A percentile compares a stretch with the other conserved stretches of the same genome.
Conservation (phyloP, 2,888 invertebrate genomes). For the Anthophora plumipes region DNA sequence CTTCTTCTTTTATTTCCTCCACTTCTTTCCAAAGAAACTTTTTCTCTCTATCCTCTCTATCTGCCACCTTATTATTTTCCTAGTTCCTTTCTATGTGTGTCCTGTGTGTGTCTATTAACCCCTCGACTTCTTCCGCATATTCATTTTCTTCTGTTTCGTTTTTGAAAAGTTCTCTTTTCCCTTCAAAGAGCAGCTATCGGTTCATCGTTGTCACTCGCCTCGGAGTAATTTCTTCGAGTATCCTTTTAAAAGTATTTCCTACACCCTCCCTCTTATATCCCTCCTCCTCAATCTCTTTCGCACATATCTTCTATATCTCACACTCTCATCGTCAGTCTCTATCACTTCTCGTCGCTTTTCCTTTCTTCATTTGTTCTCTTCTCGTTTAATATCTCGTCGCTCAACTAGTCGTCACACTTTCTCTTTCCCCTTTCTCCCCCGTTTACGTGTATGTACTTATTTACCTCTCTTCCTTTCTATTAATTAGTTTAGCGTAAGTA, state of each 20-base stretch:
- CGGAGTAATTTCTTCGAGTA: conserved; percentile 70
- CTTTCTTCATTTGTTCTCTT: conserved; percentile 38
- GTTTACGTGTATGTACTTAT: too few species aligned
- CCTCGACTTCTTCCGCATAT: conserved; percentile 14
- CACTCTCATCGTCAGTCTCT: conserved; percentile 43
- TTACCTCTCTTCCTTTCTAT: conserved; percentile 21
- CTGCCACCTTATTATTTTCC: conserved; percentile 2
- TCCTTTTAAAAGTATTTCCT: conserved; percentile 28
- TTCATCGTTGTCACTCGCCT: conserved; percentile 76
- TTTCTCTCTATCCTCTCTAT: conserved; percentile 16
- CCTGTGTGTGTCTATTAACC: conserved; percentile 50
- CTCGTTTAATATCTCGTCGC: conserved; percentile 41
- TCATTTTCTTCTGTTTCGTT: conserved; percentile 46
- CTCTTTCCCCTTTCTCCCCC: conserved; percentile 72
- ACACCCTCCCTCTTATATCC: conserved; percentile 1
- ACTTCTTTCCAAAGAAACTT: conserved; percentile 34
- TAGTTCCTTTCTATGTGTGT: conserved; percentile 5
- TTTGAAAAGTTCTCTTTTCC: conserved; percentile 53
- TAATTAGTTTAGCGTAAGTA: conserved; percentile 80
- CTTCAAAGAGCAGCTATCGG: conserved; percentile 54
- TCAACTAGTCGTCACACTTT: conserved; percentile 56
- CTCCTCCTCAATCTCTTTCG: conserved; percentile 21
- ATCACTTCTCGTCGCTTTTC: conserved; percentile 56
- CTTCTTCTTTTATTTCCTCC: conserved; percentile 42
- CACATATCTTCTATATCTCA: conserved; percentile 41